phyloP scores from a whole-genome alignment of 2,113 vertebrate genomes.

The Laticauda laticaudata region DNA sequence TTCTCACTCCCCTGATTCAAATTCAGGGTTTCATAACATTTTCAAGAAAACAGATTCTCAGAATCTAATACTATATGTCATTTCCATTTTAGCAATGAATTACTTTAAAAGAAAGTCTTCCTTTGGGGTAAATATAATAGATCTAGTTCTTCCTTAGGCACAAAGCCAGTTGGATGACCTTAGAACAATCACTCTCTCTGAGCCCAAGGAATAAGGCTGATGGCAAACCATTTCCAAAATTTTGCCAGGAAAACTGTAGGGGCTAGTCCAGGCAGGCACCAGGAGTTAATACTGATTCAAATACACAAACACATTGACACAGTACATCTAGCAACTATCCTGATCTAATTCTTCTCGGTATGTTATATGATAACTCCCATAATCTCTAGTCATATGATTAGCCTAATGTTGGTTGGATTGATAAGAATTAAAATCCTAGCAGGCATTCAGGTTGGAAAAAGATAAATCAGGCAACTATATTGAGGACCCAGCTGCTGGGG shows the following conservation, averaged over 20 bases:
- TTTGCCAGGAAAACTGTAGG: neutral
- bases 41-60: neutral
- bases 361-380: neutral
- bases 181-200: neutral
- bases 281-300: neutral
- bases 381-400: neutral
- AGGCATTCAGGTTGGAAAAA: neutral
- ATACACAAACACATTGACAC: neutral
- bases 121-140: neutral
- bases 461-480: neutral
- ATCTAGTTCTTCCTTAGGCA: neutral
- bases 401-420: neutral
- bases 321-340: neutral
- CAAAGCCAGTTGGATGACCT: neutral
- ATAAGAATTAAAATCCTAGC: neutral
- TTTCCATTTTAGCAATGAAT: neutral
- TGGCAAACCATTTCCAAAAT: neutral
- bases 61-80: neutral
- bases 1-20: neutral
- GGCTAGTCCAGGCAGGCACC: neutral
- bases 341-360: neutral
- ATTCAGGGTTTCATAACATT: neutral
- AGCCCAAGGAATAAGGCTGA: neutral
- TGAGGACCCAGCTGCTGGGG: neutral
- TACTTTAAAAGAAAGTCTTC: neutral